phyloP scores from a whole-genome alignment of 1,140 invertebrate genomes.

The Atta cephalotes region DNA sequence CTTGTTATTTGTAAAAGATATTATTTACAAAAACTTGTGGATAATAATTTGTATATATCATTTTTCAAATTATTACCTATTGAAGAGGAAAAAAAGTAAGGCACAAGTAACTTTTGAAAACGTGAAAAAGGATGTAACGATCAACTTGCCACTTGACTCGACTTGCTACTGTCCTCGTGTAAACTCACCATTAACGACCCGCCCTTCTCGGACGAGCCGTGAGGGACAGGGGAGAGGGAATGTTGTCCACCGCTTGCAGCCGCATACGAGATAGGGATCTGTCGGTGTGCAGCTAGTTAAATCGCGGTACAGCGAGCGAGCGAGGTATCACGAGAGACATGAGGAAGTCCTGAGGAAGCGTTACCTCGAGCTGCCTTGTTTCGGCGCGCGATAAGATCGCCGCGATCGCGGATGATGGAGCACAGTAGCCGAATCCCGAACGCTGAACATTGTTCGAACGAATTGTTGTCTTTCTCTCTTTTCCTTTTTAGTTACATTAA shows the following conservation, averaged over 20 bases:
- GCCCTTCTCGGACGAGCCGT: not conserved
- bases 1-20: not conserved
- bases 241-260: conserved; percentile 59
- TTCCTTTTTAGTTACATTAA: not conserved
- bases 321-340: conserved; percentile 22
- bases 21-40: not conserved
- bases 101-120: not conserved
- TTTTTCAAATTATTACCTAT: not conserved
- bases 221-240: conserved; percentile 15
- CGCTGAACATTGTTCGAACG: conserved; percentile 35
- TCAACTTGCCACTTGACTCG: conserved; percentile 16
- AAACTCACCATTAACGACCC: conserved; percentile 47
- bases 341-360: conserved; percentile 49
- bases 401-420: conserved; percentile 68
- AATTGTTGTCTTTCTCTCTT: not conserved
- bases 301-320: conserved; percentile 44
- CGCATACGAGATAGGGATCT: conserved; percentile 66
- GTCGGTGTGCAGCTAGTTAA: conserved; percentile 69
- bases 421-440: conserved; percentile 71
- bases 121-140: conserved; percentile 20
- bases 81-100: not conserved
- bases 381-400: conserved; percentile 65
- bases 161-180: conserved; percentile 33
- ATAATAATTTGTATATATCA: not conserved
- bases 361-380: conserved; percentile 32